Evolutionary conservation across 2,888 invertebrate genomes (phyloP).

Genomic region (Melipona beecheii): DNA sequence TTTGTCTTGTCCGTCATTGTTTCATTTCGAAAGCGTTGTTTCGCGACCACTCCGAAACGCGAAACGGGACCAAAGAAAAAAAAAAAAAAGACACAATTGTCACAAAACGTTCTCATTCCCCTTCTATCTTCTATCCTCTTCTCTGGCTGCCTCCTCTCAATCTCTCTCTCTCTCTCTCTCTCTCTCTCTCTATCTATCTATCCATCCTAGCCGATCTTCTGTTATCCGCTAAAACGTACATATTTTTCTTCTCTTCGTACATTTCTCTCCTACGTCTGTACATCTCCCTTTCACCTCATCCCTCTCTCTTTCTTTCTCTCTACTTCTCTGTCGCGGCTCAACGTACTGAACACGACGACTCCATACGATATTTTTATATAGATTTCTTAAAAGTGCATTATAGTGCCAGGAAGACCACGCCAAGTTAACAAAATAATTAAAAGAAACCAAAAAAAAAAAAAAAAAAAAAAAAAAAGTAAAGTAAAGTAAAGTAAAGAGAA

Average conservation of each 20-base stretch:
- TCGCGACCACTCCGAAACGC: constrained; percentile 73
- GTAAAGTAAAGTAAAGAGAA: too few relatives aligned
- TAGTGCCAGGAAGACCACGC: constrained; percentile 80
- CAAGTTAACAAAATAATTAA: constrained; percentile 64
- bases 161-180: neutral
- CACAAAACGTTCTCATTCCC: constrained; percentile 68
- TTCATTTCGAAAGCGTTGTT: constrained; percentile 75
- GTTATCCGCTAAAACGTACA: constrained; percentile 1
- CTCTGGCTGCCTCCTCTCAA: constrained; percentile 28
- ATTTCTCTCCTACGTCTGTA: neutral
- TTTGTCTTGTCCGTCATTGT: constrained; percentile 77
- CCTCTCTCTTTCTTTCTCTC: constrained; percentile 29
- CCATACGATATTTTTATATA: constrained; percentile 83
- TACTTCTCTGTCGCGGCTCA: constrained; percentile 71
- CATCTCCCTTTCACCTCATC: constrained; percentile 40
- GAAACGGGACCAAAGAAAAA: constrained; percentile 80
- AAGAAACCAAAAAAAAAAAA: constrained; percentile 27
- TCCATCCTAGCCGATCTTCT: neutral
- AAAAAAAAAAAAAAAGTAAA: constrained; percentile 14
- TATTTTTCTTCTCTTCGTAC: neutral
- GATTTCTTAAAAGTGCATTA: constrained; percentile 83
- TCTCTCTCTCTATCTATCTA: neutral
- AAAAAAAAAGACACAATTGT: constrained; percentile 74
- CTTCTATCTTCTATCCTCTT: constrained; percentile 52
- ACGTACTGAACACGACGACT: constrained; percentile 79